A percentile compares a stretch with the other conserved stretches of the same genome.
phyloP scores from a whole-genome alignment of 2,113 vertebrate species.

The Nycticryphes semicollaris region DNA sequence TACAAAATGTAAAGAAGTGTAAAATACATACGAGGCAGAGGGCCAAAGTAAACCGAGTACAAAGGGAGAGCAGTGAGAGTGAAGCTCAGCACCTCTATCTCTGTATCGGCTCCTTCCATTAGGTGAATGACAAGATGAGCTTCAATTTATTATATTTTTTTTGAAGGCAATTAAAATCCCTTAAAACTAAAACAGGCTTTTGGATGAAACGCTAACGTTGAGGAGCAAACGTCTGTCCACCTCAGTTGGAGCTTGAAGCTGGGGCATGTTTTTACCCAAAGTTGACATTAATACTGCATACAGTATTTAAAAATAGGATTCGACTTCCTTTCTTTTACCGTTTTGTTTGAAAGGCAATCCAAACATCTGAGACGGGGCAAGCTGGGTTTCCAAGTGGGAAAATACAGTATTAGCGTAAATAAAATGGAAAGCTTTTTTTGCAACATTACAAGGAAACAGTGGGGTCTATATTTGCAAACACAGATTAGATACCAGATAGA shows the following conservation, averaged over 20 bases:
- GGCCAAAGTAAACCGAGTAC: conserved; percentile 73
- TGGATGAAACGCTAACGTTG: conserved; percentile 53
- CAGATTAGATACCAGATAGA: no score
- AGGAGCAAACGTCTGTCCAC: conserved; percentile 54
- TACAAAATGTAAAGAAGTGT: conserved; percentile 77
- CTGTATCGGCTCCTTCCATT: conserved; percentile 65
- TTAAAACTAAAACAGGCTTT: conserved; percentile 60
- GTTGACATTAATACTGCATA: background rate
- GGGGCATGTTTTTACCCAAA: background rate
- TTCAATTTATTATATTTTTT: conserved; percentile 46
- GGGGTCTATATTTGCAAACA: background rate
- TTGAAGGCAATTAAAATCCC: conserved; percentile 63
- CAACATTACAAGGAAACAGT: background rate
- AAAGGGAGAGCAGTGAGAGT: conserved; percentile 50
- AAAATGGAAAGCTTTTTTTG: background rate
- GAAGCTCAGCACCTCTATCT: conserved; percentile 42
- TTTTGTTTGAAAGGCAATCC: conserved; percentile 13
- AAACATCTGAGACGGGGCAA: background rate
- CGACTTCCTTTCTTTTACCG: conserved; percentile 19
- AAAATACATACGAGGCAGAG: conserved; percentile 71
- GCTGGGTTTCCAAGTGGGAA: background rate
- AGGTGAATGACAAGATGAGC: conserved; percentile 51
- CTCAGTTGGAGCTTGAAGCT: conserved; percentile 18
- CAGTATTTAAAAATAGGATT: background rate
- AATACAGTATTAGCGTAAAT: background rate